Percentiles rank a stretch among this genome's conserved stretches.
Conservation (phyloP, 2,797 vertebrate species). For the Diplodus puntazzo region DNA sequence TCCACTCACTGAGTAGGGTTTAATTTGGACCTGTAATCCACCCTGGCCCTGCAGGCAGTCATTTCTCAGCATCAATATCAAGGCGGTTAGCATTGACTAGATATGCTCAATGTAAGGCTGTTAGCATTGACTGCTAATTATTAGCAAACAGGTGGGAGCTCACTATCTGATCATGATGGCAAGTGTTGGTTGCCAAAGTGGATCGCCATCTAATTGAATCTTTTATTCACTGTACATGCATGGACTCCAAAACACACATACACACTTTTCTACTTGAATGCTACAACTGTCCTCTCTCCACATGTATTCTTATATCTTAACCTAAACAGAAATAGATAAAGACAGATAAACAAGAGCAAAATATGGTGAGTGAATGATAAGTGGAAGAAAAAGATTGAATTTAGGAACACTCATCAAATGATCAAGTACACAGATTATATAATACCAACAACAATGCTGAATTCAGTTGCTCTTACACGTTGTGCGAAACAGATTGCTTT, state of each 20-base stretch:
- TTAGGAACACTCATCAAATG: neutral
- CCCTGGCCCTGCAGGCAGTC: slow-evolving; percentile 37
- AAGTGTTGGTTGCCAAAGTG: slow-evolving; percentile 31
- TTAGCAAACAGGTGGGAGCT: slow-evolving; percentile 41
- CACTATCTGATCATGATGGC: slow-evolving; percentile 45
- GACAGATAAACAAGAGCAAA: neutral
- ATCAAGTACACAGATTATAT: neutral
- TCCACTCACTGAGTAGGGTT: slow-evolving; percentile 62
- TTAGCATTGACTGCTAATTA: slow-evolving; percentile 71
- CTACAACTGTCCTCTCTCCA: neutral
- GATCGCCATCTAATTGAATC: slow-evolving; percentile 23
- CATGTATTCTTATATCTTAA: neutral
- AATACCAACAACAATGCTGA: neutral
- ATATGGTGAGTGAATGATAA: neutral
- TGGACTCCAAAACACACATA: neutral
- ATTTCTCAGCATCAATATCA: slow-evolving; percentile 54
- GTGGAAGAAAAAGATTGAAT: neutral
- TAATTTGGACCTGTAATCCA: slow-evolving; percentile 72
- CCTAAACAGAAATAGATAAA: neutral
- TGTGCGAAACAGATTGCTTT: neutral
- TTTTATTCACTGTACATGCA: slow-evolving; percentile 24
- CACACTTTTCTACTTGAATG: neutral
- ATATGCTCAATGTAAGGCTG: slow-evolving; percentile 45
- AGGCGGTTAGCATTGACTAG: slow-evolving; percentile 69
- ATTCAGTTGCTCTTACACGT: neutral